Evolutionary conservation across 2,113 vertebrate genomes (phyloP).

Genomic region (Coreoperca whiteheadi): DNA sequence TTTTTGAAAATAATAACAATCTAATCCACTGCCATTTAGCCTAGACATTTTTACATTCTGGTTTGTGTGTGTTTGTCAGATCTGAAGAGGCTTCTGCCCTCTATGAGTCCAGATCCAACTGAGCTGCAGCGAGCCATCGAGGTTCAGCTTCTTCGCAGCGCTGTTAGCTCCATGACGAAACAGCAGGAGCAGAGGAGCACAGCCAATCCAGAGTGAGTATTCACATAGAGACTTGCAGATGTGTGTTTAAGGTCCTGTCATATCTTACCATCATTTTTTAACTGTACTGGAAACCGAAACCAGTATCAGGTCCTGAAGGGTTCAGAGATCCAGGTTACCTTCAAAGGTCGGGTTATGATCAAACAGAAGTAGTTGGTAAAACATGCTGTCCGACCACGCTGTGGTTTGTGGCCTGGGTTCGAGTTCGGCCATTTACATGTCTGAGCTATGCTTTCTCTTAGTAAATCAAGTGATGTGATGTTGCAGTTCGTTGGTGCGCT

Average conservation of each 20-base stretch:
- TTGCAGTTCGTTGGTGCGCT: constrained; percentile 86
- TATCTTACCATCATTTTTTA: too few species aligned
- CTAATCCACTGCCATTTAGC: too few species aligned
- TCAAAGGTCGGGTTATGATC: too few species aligned
- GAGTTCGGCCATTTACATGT: not conserved
- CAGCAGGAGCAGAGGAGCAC: constrained; percentile 91
- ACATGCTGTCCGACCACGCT: not conserved
- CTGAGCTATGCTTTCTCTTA: not conserved
- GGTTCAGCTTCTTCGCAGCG: constrained; percentile 94
- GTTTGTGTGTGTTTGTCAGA: constrained; percentile 79
- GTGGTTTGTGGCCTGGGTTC: too few species aligned
- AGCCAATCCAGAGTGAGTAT: constrained; percentile 90
- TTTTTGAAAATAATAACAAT: too few species aligned
- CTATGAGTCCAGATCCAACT: constrained; percentile 94
- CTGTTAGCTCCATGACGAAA: constrained; percentile 89
- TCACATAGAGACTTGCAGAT: not conserved
- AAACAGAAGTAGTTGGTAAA: not conserved
- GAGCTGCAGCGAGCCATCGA: constrained; percentile 98
- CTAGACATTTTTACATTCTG: not conserved
- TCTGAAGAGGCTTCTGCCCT: constrained; percentile 95
- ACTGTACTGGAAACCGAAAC: not conserved
- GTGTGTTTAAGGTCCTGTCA: not conserved
- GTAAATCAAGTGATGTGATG: constrained; percentile 18
- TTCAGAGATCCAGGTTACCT: not conserved
- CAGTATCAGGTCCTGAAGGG: not conserved